phyloP scores from a whole-genome alignment of 1,140 invertebrate species.

The Phymastichus coffea region DNA sequence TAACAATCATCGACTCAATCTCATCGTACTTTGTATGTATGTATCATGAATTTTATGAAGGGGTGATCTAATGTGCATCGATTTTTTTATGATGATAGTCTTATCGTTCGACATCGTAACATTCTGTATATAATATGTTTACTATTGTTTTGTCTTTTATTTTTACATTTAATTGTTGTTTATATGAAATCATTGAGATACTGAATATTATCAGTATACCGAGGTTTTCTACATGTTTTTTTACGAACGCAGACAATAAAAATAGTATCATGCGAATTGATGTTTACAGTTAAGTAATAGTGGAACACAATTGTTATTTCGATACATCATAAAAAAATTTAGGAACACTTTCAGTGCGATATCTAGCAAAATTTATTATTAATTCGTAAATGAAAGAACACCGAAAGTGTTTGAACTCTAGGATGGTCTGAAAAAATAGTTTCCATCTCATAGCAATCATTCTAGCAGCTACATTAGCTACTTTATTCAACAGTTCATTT shows the following conservation, averaged over 20 bases:
- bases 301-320: neutral
- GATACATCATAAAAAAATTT: constrained; percentile 15
- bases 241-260: constrained; percentile 9
- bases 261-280: constrained; percentile 4
- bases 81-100: constrained; percentile 22
- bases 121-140: constrained; percentile 14
- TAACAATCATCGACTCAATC: constrained; percentile 38
- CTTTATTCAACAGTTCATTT: too few relatives aligned
- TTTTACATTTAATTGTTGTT: constrained; percentile 22
- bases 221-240: neutral
- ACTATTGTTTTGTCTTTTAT: constrained; percentile 9
- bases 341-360: too few relatives aligned
- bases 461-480: too few relatives aligned
- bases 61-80: constrained; percentile 2
- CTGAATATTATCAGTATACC: neutral
- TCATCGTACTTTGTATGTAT: constrained; percentile 25
- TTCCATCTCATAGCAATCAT: neutral
- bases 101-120: neutral
- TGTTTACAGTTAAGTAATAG: neutral
- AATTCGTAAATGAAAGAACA: too few relatives aligned
- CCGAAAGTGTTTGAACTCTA: neutral
- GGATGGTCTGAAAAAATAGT: constrained; percentile 7
- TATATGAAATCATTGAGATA: constrained; percentile 13
- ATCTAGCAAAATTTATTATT: too few relatives aligned
- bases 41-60: constrained; percentile 18